Base-by-base conservation (phyloP, 2,797 vertebrate genomes). In the Chromis chromis region DNA sequence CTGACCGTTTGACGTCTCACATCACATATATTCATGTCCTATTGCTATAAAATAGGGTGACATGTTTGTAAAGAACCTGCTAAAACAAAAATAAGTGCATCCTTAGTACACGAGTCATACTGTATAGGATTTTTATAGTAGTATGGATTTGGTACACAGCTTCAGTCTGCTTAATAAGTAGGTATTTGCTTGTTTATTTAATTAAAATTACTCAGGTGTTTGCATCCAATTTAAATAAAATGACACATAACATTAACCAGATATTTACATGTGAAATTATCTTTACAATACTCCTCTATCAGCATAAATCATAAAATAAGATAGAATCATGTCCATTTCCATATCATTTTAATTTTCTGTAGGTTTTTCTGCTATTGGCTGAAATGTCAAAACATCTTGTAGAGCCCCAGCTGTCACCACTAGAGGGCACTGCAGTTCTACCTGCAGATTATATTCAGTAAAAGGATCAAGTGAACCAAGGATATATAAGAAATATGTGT, bases 401-500 rank as follows among this genome's bases (percentile, higher is more conserved):
- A 52, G 0, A 53, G 4, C 1, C 8, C 9, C 42, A 4, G 19
- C 7, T 62, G 0, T 19, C 1, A 11, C 75, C 88, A 87, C 70
- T 72, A 88, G 90, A 83, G 81, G 80, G 13, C 79, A 27, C 70
- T 82, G 46, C 71, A 66, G 36, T 17, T 73, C 70, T 36, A 82
- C 59, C 36, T 24, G 16, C 6, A 40, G 19, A 21, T 21, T 53
- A 53, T 10, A 24, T 64, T 22, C 1, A 5, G 11, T 17, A 4
- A 39, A 25, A 13, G 14, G 6, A 22, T 44, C 0, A 39, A 54
- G 5, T 61, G 3, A 55, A 25, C 12, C 7, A 24, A 31, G 13
- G 4, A 27, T 19, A n/a, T 3, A 11, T 0, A 17, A 25, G 1
- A 25, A 9, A 49, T 8, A 28, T 25, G 9, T 24, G 14, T 7